Conservation (phyloP, 2,113 vertebrate species). For the Dipodomys merriami region DNA sequence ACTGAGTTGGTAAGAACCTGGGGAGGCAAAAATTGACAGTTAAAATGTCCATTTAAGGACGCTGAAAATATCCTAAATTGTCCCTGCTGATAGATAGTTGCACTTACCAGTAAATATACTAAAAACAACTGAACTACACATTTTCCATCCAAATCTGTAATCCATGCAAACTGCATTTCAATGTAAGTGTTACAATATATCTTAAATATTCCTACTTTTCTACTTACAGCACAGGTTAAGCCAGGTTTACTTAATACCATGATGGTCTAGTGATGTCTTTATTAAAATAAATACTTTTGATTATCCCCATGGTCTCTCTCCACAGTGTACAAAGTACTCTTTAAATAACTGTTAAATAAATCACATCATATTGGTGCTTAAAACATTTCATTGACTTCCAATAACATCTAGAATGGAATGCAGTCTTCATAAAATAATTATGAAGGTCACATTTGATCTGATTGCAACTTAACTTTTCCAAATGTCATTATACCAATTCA, state of each 20-base stretch:
- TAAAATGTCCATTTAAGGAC: background rate
- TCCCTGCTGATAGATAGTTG: background rate
- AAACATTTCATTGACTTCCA: background rate
- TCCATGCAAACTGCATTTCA: background rate
- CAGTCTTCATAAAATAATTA: too few species aligned
- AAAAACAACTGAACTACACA: background rate
- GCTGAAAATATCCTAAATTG: background rate
- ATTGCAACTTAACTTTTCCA: background rate
- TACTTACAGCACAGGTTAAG: background rate
- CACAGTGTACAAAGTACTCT: background rate
- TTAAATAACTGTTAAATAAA: conserved; percentile 10
- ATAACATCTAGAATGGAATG: background rate
- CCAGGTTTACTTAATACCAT: background rate
- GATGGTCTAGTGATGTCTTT: too few species aligned
- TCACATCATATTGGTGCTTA: background rate
- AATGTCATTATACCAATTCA: background rate
- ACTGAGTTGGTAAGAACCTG: background rate
- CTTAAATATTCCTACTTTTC: background rate
- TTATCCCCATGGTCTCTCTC: background rate
- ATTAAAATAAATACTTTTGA: background rate
- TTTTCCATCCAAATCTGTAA: background rate
- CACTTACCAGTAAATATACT: background rate
- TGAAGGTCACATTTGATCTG: background rate
- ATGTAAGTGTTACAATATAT: background rate
- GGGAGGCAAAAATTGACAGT: fast-evolving